Evolutionary conservation across 2,113 vertebrate genomes (phyloP), one percentile per base, ranked within the genome.

Genomic region (Labrus mixtus): DNA sequence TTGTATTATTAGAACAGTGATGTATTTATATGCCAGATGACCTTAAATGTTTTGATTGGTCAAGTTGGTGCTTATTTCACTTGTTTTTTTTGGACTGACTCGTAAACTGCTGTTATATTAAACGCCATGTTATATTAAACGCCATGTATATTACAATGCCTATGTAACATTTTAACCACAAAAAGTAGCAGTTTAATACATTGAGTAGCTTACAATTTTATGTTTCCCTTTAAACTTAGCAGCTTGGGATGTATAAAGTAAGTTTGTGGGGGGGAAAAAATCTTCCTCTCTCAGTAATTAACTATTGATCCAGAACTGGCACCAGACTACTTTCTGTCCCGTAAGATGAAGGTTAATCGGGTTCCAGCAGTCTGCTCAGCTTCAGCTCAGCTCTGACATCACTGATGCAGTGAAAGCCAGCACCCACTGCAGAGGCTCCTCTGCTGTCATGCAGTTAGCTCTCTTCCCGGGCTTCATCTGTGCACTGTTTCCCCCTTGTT

Each of bases 361-460:
- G 11, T 53, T 60, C 73, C 45, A 66, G 82, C 80, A 54, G 62
- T 22, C 4, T 2, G n/a, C 71, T 84, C 29, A 6, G 48, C 43
- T 19, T 15, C 9, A 20, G 39, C 59, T 76, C 46, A 29, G 57
- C 79, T 73, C 73, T 91, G 91, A 93, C 92, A 83, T 85, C 89
- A 86, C 83, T 78, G 84, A 81, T 86, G 88, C 87, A 89, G 81
- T 58, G 54, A 46, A 2, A 73, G 76, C 48, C 67, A 56, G 56
- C 80, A 5, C 50, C 10, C 20, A 65, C 90, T 88, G 89, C 83
- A 81, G 81, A 81, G 70, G 25, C 76, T 82, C 22, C 58, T 63
- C 56, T 37, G 22, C 58, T 36, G 10, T 12, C 33, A 22, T 7
- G 76, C 79, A 68, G 64, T 20, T 48, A 17, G 36, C 62, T 43